Conservation (phyloP, 2,888 invertebrate species). For the Horisme vitalbata region DNA sequence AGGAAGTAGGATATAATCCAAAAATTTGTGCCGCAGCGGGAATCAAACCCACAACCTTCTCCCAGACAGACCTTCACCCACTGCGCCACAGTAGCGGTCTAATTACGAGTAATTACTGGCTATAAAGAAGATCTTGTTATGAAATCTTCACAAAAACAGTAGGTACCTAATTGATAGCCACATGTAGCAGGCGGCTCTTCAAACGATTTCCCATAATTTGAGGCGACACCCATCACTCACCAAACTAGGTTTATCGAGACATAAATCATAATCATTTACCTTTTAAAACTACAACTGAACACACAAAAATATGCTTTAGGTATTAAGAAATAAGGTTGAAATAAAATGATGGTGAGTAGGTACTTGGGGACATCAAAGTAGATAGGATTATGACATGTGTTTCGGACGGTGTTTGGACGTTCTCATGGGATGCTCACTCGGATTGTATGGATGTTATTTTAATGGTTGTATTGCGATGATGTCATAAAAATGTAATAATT, state of each 20-base stretch:
- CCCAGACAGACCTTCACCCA: too few relatives aligned
- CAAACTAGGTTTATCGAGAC: conserved; percentile 55
- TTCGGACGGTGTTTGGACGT: conserved; percentile 17
- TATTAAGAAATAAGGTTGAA: conserved; percentile 3
- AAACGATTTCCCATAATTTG: conserved; percentile 37
- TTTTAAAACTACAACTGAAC: conserved; percentile 15
- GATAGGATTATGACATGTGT: conserved; percentile 36
- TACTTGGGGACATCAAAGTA: conserved; percentile 34
- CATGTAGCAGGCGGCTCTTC: conserved; percentile 31
- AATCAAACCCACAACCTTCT: too few relatives aligned
- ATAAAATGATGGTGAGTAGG: conserved; percentile 14
- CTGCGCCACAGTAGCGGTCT: too few relatives aligned
- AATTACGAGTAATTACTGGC: too few relatives aligned
- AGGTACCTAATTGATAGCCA: conserved; percentile 22
- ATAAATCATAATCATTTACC: conserved; percentile 50
- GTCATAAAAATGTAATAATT: too few relatives aligned
- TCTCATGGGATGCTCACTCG: conserved; percentile 8
- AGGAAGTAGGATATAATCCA: too few relatives aligned
- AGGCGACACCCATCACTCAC: conserved; percentile 57
- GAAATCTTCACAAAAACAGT: conserved; percentile 9
- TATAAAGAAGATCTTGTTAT: conserved; percentile 8
- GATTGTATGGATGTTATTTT: neutral
- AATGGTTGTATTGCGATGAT: neutral
- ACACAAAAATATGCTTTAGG: conserved; percentile 11
- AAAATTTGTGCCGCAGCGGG: too few relatives aligned